Evolutionary conservation across 1,140 invertebrate genomes (phyloP).

Genomic region (Oncopodura yosiiana): DNA sequence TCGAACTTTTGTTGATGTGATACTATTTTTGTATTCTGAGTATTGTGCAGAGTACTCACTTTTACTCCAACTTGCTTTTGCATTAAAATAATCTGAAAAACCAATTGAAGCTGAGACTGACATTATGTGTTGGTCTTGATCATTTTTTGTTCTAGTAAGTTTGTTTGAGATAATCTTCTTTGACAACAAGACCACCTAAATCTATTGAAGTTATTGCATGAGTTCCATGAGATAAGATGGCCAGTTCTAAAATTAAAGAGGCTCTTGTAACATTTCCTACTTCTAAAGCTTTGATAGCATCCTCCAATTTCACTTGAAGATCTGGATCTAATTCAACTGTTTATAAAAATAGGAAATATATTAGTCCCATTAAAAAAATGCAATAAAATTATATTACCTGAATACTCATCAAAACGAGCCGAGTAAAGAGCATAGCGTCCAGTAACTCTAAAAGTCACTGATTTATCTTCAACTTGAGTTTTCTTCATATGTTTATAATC

Average conservation of each 20-base stretch:
- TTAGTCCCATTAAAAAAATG: too few species aligned
- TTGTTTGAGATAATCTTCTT: conserved; percentile 8
- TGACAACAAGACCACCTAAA: not conserved
- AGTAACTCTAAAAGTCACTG: not conserved
- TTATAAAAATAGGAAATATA: too few species aligned
- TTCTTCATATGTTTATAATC: not conserved
- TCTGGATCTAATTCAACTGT: not conserved
- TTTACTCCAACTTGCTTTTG: not conserved
- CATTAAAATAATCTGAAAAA: not conserved
- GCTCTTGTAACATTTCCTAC: not conserved
- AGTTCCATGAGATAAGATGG: conserved; percentile 8
- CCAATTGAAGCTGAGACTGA: not conserved
- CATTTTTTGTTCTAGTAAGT: not conserved
- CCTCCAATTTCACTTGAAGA: not conserved
- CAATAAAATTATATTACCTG: too few species aligned
- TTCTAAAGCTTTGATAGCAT: not conserved
- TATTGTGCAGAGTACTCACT: not conserved
- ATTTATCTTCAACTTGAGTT: conserved; percentile 6
- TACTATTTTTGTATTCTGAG: not conserved
- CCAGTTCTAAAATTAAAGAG: not conserved
- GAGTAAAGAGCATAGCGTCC: conserved; percentile 2
- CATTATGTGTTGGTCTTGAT: not conserved
- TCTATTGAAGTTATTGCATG: not conserved
- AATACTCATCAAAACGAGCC: not conserved
- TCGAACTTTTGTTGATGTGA: not conserved